Conservation (phyloP, 2,797 vertebrate species). For the Octomys mimax region DNA sequence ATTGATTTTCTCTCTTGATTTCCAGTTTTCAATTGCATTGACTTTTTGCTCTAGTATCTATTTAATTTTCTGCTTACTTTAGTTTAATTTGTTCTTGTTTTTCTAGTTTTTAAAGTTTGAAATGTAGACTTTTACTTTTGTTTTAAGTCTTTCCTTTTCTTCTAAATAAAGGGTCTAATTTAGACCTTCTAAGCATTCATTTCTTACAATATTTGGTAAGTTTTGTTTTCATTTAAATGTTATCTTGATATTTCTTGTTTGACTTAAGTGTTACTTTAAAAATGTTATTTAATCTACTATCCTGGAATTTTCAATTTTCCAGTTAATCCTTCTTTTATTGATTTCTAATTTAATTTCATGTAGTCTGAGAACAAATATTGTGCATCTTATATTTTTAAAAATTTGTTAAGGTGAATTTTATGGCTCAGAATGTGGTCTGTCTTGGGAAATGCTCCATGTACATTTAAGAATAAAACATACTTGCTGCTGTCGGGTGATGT, state of each 20-base stretch:
- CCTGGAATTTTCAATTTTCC: neutral
- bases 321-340: neutral
- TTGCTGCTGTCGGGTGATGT: neutral
- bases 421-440: neutral
- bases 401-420: neutral
- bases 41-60: neutral
- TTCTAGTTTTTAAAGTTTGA: neutral
- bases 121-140: neutral
- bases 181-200: neutral
- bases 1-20: neutral
- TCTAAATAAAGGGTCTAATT: neutral
- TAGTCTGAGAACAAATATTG: neutral
- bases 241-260: neutral
- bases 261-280: neutral
- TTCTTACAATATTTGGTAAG: neutral
- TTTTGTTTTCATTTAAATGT: neutral
- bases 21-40: neutral
- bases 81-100: neutral
- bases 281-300: neutral
- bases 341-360: conserved; percentile 20
- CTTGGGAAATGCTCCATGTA: neutral
- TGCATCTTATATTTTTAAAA: neutral
- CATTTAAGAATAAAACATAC: neutral
- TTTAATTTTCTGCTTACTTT: neutral
- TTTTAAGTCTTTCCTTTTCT: neutral